phyloP scores from a whole-genome alignment of 2,797 vertebrate species.

The Mormyrops attenuatus region DNA sequence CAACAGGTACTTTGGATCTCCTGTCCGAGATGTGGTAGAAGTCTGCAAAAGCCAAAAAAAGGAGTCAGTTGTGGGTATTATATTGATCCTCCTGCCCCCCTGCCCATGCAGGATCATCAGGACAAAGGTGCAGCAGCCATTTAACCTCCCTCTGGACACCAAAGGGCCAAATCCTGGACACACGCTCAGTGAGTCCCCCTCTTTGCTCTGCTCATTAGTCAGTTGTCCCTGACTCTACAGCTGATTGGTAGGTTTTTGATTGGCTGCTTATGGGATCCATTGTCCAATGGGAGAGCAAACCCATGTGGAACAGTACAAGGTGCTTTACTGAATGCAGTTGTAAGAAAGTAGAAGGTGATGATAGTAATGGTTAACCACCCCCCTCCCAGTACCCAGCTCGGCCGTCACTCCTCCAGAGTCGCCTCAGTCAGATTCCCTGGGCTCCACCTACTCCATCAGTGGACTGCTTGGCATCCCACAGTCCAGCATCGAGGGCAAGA shows the following conservation, averaged over 20 bases:
- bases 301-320: background rate
- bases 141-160: constrained; percentile 81
- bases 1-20: constrained; percentile 67
- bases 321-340: background rate
- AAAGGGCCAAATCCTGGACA: constrained; percentile 82
- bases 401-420: constrained; percentile 84
- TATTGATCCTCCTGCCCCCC: background rate
- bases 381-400: constrained; percentile 74
- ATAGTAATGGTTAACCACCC: background rate
- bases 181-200: constrained; percentile 70
- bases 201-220: background rate
- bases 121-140: constrained; percentile 86
- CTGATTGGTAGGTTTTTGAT: background rate
- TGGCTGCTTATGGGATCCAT: background rate
- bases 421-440: constrained; percentile 80
- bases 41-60: background rate
- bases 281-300: background rate
- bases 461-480: constrained; percentile 80
- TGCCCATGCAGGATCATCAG: constrained; percentile 73
- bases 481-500: constrained; percentile 69
- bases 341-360: background rate
- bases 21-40: background rate
- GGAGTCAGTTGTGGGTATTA: background rate
- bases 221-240: constrained; percentile 4
- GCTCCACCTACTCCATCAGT: constrained; percentile 86